Evolutionary conservation across 2,113 vertebrate species (phyloP).

Genomic region (human): DNA sequence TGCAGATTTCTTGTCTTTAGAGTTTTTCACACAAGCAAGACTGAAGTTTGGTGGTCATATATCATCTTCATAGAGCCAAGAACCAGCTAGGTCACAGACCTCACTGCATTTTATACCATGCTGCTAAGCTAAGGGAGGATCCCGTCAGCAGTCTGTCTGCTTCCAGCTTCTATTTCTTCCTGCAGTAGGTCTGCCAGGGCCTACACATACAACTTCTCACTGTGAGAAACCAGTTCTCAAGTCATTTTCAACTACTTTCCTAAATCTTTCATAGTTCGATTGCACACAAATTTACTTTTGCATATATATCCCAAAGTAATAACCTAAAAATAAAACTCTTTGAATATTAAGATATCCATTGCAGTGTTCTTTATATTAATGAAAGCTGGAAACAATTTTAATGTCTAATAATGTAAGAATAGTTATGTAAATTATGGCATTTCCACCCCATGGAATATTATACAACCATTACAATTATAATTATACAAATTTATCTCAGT

Average conservation of each 20-base stretch:
- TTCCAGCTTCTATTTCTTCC: not conserved
- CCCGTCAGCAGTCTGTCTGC: not conserved
- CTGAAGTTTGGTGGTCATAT: not conserved
- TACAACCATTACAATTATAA: slow-evolving; percentile 38
- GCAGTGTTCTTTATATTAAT: slow-evolving; percentile 21
- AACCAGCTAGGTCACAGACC: not conserved
- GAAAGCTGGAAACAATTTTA: slow-evolving; percentile 33
- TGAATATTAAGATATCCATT: slow-evolving; percentile 36
- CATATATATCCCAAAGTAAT: not conserved
- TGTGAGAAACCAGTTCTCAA: not conserved
- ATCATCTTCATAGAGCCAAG: not conserved
- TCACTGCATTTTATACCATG: not conserved
- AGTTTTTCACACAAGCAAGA: not conserved
- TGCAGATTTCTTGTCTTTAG: not conserved
- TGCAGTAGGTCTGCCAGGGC: not conserved
- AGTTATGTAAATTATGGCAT: slow-evolving; percentile 15
- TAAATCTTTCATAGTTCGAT: not conserved
- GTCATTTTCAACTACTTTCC: not conserved
- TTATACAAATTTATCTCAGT: not conserved
- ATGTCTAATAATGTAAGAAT: slow-evolving; percentile 42
- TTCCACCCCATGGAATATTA: slow-evolving; percentile 34
- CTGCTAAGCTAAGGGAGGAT: not conserved
- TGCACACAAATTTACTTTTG: not conserved
- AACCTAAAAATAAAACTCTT: slow-evolving; percentile 47
- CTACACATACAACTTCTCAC: not conserved